These are phyloP conservation scores for Sialis fuliginosa DNA, from an alignment of 2,888 invertebrate species.

Conservation along the genomic window DNA sequence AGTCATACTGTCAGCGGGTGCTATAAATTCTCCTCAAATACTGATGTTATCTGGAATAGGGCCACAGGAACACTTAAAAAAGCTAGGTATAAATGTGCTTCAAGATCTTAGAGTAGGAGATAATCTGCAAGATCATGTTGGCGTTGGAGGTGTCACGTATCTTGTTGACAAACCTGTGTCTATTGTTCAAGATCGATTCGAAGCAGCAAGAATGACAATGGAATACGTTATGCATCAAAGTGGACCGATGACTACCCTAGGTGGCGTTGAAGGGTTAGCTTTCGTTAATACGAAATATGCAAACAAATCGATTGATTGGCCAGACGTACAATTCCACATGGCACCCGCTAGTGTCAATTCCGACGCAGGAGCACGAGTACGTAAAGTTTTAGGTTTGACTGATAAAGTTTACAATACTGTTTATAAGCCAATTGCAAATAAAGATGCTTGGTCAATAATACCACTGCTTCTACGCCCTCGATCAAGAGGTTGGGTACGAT, in stretches of 20 bases:
- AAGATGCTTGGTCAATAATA: slow-evolving; percentile 68
- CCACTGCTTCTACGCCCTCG: slow-evolving; percentile 65
- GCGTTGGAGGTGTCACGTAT: slow-evolving; percentile 67
- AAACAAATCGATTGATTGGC: slow-evolving; percentile 59
- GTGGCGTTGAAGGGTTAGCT: slow-evolving; percentile 75
- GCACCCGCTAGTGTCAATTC: slow-evolving; percentile 77
- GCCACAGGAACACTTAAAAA: slow-evolving; percentile 46
- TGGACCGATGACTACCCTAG: slow-evolving; percentile 74
- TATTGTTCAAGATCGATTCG: slow-evolving; percentile 59
- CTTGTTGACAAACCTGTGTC: slow-evolving; percentile 67
- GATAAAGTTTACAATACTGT: slow-evolving; percentile 66
- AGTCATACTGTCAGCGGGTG: slow-evolving; percentile 75
- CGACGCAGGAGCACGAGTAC: slow-evolving; percentile 54
- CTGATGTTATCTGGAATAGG: slow-evolving; percentile 82
- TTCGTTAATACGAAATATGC: slow-evolving; percentile 75
- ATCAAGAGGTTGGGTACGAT: slow-evolving; percentile 57
- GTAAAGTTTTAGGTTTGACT: slow-evolving; percentile 61
- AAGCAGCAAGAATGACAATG: slow-evolving; percentile 62
- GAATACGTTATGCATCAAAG: slow-evolving; percentile 59
- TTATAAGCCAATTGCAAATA: slow-evolving; percentile 62
- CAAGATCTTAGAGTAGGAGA: slow-evolving; percentile 62
- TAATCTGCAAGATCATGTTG: slow-evolving; percentile 78
- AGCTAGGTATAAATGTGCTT: slow-evolving; percentile 46
- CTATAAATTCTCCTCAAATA: slow-evolving; percentile 82
- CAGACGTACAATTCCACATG: slow-evolving; percentile 86